phyloP scores from a whole-genome alignment of 2,888 invertebrate species.

The Embidobia sp. region DNA sequence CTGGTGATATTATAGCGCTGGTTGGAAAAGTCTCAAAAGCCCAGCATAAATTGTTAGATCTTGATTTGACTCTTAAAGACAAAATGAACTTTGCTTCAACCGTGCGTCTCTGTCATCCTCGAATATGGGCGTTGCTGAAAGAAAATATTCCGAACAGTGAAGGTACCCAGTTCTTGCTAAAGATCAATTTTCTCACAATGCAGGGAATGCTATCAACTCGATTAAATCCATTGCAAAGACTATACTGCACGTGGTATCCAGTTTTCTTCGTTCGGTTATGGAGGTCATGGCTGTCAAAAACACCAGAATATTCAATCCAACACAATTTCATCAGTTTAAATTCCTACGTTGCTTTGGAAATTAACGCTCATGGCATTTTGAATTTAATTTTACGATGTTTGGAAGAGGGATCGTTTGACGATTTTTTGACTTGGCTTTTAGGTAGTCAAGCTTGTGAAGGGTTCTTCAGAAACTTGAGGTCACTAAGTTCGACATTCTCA shows the following conservation, averaged over 20 bases:
- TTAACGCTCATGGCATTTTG: constrained; percentile 24
- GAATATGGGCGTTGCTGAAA: constrained; percentile 59
- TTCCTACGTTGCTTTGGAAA: constrained; percentile 17
- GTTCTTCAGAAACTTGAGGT: constrained; percentile 47
- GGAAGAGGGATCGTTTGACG: background rate
- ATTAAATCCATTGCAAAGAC: constrained; percentile 47
- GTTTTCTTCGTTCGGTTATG: constrained; percentile 62
- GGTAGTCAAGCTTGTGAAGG: constrained; percentile 44
- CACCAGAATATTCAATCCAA: constrained; percentile 56
- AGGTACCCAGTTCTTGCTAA: constrained; percentile 66
- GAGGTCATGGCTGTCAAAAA: constrained; percentile 62
- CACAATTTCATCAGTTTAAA: constrained; percentile 66
- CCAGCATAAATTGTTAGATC: background rate
- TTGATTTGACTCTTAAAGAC: constrained; percentile 56
- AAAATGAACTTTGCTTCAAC: constrained; percentile 70
- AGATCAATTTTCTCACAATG: constrained; percentile 63
- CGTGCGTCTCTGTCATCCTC: constrained; percentile 41
- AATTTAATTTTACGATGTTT: constrained; percentile 8
- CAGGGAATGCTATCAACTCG: constrained; percentile 47
- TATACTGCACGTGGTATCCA: constrained; percentile 66
- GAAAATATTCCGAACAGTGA: constrained; percentile 64
- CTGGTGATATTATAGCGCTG: constrained; percentile 54
- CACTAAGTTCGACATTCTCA: constrained; percentile 38
- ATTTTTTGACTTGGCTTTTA: constrained; percentile 1
- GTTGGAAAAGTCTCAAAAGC: background rate